These are phyloP conservation scores for Speoplatyrhinus poulsoni DNA, from an alignment of 2,113 vertebrate genomes.

Conservation along the genomic window DNA sequence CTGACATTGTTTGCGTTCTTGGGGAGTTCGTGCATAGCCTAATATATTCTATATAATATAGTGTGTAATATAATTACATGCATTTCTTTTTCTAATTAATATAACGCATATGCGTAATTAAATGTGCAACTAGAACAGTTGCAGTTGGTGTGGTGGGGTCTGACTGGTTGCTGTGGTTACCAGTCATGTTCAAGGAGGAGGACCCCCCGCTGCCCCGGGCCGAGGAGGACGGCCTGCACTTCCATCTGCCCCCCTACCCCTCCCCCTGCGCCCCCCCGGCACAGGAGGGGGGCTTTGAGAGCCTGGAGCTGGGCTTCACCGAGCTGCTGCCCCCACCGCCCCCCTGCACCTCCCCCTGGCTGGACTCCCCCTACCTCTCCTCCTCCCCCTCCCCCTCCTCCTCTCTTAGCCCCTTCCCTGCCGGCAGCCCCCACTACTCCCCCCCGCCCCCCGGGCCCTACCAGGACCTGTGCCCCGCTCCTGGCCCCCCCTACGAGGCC, in stretches of 20 bases:
- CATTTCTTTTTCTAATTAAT: too few species aligned
- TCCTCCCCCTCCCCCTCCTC: conserved; percentile 80
- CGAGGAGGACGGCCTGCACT: conserved; percentile 64
- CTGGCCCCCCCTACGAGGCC: conserved; percentile 70
- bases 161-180: too few species aligned
- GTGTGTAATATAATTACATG: too few species aligned
- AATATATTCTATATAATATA: too few species aligned
- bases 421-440: conserved; percentile 75
- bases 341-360: conserved; percentile 75
- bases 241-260: conserved; percentile 71
- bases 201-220: conserved; percentile 68
- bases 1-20: too few species aligned
- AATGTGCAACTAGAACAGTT: too few species aligned
- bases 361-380: conserved; percentile 80
- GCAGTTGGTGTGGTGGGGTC: too few species aligned
- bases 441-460: conserved; percentile 62
- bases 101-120: too few species aligned
- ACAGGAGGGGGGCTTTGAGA: conserved; percentile 72
- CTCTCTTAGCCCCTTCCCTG: conserved; percentile 76
- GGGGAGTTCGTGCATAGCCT: too few species aligned
- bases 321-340: conserved; percentile 77
- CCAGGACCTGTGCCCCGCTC: conserved; percentile 69
- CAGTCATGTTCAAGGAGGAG: conserved; percentile 80
- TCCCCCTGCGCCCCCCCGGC: conserved; percentile 60
- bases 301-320: conserved; percentile 79